These are phyloP conservation scores for Lepidurus arcticus DNA, from an alignment of 1,140 invertebrate species.

Conservation along the genomic window DNA sequence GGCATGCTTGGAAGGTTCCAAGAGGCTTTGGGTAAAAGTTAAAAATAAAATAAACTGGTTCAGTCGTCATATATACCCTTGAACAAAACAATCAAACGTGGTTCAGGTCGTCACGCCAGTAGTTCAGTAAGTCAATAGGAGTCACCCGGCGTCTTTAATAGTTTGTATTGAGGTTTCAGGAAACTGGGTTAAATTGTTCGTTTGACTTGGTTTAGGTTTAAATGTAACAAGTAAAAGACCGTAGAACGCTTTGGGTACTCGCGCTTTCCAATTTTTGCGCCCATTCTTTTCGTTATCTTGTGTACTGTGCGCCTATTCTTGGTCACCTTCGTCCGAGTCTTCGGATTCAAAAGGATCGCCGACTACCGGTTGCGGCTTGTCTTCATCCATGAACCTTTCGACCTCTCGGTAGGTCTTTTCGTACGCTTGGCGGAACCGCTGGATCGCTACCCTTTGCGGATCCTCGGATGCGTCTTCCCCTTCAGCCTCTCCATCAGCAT, in stretches of 20 bases:
- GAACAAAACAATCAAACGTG: no score
- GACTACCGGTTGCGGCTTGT: not conserved
- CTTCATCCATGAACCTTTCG: not conserved
- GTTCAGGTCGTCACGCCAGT: no score
- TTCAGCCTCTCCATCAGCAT: not conserved
- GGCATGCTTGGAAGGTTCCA: not conserved
- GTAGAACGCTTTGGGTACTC: no score
- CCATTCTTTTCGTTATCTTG: no score
- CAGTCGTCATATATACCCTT: not conserved
- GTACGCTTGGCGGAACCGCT: not conserved
- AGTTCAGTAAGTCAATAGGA: no score
- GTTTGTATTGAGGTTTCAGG: no score
- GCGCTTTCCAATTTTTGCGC: no score
- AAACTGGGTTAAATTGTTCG: no score
- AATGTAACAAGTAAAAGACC: no score
- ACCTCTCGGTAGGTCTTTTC: not conserved
- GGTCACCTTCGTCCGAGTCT: not conserved
- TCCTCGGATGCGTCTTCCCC: not conserved
- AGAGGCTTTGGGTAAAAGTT: not conserved
- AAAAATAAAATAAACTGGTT: not conserved
- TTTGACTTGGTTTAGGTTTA: no score
- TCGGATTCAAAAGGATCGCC: not conserved
- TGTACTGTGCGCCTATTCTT: not conserved
- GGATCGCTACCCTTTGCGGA: not conserved
- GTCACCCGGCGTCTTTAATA: no score